Evolutionary conservation across 2,888 invertebrate species (phyloP).

Genomic region (Eristalis pertinax): DNA sequence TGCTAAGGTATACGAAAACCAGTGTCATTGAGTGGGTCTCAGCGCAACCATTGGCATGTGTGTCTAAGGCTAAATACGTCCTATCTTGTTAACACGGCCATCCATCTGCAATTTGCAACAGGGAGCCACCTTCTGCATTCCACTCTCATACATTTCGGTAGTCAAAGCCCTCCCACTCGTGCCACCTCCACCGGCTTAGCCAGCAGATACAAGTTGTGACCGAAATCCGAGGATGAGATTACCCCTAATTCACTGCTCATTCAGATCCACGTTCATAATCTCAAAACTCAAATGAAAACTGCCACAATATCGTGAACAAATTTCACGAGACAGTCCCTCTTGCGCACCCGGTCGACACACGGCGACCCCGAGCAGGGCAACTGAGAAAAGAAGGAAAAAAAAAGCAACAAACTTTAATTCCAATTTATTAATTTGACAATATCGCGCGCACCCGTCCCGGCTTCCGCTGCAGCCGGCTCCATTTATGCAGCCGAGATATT

Average conservation of each 20-base stretch:
- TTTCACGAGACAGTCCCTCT: neutral
- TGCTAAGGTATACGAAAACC: no score
- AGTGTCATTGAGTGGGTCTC: no score
- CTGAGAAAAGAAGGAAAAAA: neutral
- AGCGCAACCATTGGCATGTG: no score
- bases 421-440: slow-evolving; percentile 72
- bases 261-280: neutral
- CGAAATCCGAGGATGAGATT: neutral
- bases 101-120: no score
- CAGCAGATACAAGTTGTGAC: neutral
- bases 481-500: slow-evolving; percentile 69
- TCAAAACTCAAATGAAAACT: slow-evolving; percentile 13
- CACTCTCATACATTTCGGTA: neutral
- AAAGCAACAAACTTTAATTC: slow-evolving; percentile 60
- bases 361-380: neutral
- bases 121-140: no score
- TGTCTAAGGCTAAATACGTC: no score
- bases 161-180: neutral
- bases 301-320: slow-evolving; percentile 28
- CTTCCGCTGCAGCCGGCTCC: slow-evolving; percentile 58
- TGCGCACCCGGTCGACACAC: no score
- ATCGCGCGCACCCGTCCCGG: slow-evolving; percentile 51
- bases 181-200: neutral
- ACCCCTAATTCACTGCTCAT: neutral
- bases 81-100: no score